phyloP scores from a whole-genome alignment of 2,113 vertebrate genomes.

The Tauraco erythrolophus region DNA sequence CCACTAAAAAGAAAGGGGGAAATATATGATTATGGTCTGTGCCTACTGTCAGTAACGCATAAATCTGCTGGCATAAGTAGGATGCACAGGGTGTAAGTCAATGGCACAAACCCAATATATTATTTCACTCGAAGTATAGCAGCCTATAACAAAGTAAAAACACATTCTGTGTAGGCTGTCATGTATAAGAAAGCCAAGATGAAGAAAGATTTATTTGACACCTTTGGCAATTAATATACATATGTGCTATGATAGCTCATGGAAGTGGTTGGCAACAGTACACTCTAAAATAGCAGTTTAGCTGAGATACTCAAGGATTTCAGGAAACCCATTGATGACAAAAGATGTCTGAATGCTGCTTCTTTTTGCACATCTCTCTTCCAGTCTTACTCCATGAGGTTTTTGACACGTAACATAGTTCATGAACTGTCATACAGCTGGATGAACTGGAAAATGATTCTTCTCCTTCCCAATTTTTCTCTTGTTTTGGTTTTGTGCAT shows the following conservation, averaged over 20 bases:
- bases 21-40: background rate
- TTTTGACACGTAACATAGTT: background rate
- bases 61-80: conserved; percentile 9
- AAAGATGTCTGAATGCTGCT: background rate
- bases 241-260: conserved; percentile 23
- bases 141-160: conserved; percentile 1
- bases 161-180: conserved; percentile 3
- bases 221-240: conserved; percentile 35
- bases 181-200: conserved; percentile 15
- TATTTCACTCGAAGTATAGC: background rate
- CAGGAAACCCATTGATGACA: background rate
- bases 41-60: background rate
- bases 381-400: background rate
- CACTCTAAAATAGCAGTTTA: conserved; percentile 3
- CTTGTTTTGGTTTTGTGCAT: background rate
- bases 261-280: background rate
- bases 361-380: background rate
- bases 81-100: background rate
- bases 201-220: conserved; percentile 10
- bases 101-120: background rate
- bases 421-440: background rate
- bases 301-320: background rate
- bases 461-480: background rate
- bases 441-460: background rate
- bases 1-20: background rate